Conservation (phyloP, 2,888 invertebrate species). For the Melanchra persicariae region DNA sequence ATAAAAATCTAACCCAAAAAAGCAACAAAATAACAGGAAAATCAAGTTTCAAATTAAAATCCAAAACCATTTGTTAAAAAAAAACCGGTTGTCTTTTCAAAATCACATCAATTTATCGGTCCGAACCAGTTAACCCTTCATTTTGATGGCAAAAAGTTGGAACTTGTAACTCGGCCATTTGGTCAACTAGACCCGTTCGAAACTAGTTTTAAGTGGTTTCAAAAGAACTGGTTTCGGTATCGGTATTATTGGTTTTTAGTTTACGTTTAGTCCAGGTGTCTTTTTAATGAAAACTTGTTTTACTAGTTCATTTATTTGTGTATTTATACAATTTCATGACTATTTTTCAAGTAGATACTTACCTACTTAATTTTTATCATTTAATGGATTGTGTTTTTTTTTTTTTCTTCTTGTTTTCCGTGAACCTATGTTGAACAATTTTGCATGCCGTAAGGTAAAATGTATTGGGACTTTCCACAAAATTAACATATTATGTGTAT, state of each 20-base stretch:
- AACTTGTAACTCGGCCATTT: conserved; percentile 54
- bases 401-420: too few relatives aligned
- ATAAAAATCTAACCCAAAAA: conserved; percentile 4
- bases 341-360: too few relatives aligned
- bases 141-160: conserved; percentile 45
- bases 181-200: conserved; percentile 54
- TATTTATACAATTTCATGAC: too few relatives aligned
- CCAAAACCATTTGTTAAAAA: conserved; percentile 20
- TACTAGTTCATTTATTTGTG: not conserved
- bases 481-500: too few relatives aligned
- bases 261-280: conserved; percentile 39
- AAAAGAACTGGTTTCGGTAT: conserved; percentile 56
- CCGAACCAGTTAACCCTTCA: conserved; percentile 59
- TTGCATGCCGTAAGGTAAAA: too few relatives aligned
- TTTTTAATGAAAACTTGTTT: not conserved
- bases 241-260: conserved; percentile 48
- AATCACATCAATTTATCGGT: conserved; percentile 52
- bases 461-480: too few relatives aligned
- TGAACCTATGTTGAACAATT: too few relatives aligned
- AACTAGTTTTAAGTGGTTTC: conserved; percentile 58
- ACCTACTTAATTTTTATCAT: too few relatives aligned
- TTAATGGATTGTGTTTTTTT: too few relatives aligned
- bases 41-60: conserved; percentile 48
- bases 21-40: conserved; percentile 40
- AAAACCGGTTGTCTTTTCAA: conserved; percentile 61